Base-by-base conservation (phyloP, 1,140 invertebrate genomes). In the Hycleus cichorii region DNA sequence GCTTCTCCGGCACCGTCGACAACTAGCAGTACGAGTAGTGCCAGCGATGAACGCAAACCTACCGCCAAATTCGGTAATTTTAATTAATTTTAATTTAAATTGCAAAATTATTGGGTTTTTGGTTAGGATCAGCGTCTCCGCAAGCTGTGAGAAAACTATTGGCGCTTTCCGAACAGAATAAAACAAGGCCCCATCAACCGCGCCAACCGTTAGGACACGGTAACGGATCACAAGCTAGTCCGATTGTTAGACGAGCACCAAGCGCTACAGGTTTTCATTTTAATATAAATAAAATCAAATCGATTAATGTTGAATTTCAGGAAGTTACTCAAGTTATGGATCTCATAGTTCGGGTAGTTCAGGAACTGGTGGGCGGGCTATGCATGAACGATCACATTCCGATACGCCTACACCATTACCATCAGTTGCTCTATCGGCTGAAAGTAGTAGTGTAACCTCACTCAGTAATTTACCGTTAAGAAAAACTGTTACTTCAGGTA, bases 401-500 rank as follows among this genome's bases (percentile, higher is more conserved):
- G 91, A 94, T 71, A 93, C 91, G 3, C 88, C 86, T 4, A 86
- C 83, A 64, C 83, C 88, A n/a, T 78, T 89, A 57, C 87, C 89
- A 2, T 88, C 89, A 10, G 92, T 97, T 11, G 90, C 95, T 73
- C 80, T 97, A 43, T 94, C 89, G 54, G 90, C 91, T 8, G 95
- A 97, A 75, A 95, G 91, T 72, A 95, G 93, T 72, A 95, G 91
- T 74, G 94, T 97, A 49, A 94, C 93, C 27, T 93, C 90, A 63
- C 81, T 95, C 60, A 90, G 90, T 66, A 92, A 92, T 78, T 81
- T 94, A 72, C 91, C 91, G 45, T 74, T 93, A 62, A 79, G 91
- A 62, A 95, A 95, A 79, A 92, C 90, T 39, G 75, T 87, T 64
- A 89, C 86, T 49, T 89, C 87, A 70, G 89, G 89, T 91, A 75